Conservation (phyloP, 2,113 vertebrate species). For the Trogon surrucura region DNA sequence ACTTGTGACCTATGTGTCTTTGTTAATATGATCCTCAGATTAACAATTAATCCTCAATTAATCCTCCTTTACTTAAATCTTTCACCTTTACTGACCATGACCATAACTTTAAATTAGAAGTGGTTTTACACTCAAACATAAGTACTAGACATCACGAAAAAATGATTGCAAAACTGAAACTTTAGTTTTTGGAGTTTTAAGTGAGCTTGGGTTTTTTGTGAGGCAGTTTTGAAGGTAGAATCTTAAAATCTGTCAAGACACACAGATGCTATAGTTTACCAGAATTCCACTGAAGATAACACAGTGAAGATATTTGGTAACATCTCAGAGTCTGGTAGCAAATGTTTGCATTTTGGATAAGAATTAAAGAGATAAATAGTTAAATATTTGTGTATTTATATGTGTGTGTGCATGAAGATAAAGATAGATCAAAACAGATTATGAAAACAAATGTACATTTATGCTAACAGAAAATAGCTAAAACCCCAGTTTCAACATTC, state of each 20-base stretch:
- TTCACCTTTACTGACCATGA: neutral
- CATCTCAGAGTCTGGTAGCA: neutral
- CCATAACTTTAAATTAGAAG: neutral
- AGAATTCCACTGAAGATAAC: neutral
- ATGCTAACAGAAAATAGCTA: neutral
- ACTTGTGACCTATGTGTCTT: neutral
- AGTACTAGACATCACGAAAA: neutral
- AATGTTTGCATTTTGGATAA: neutral
- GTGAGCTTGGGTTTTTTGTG: neutral
- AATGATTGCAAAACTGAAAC: neutral
- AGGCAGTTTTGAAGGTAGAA: neutral
- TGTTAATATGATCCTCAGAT: neutral
- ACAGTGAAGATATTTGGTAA: neutral
- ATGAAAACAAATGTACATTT: neutral
- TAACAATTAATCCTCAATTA: slow-evolving; percentile 11
- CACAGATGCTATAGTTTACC: neutral
- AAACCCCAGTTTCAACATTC: neutral
- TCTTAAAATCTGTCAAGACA: neutral
- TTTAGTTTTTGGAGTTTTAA: neutral
- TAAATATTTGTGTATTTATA: neutral
- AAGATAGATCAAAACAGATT: neutral
- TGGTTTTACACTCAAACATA: neutral
- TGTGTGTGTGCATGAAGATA: neutral
- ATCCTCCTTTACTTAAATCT: neutral
- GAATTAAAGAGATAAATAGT: neutral